Evolutionary conservation across 2,797 vertebrate genomes (phyloP).

Genomic region (Danionella dracula): DNA sequence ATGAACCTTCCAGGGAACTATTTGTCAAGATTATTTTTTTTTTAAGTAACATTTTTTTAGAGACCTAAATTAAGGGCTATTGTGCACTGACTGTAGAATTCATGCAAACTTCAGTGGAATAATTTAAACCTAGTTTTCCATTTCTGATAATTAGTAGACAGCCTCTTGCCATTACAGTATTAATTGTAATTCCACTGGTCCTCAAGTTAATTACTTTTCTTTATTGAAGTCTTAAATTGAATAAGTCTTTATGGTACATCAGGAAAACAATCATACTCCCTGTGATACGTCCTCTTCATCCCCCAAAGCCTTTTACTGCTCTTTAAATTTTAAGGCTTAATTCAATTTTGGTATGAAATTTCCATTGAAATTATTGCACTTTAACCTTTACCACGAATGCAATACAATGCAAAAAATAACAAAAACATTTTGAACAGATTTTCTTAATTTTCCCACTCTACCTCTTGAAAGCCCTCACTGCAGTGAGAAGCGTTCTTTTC

Average conservation of each 20-base stretch:
- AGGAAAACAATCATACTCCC: constrained; percentile 27
- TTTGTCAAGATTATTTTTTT: constrained; percentile 32
- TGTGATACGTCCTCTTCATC: constrained; percentile 19
- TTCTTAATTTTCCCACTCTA: constrained; percentile 19
- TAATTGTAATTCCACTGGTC: constrained; percentile 20
- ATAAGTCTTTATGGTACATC: constrained; percentile 2
- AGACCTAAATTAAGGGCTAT: constrained; percentile 31
- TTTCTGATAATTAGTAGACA: constrained; percentile 35
- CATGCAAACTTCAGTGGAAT: constrained; percentile 38
- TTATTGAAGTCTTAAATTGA: constrained; percentile 23
- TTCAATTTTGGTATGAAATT: constrained; percentile 27
- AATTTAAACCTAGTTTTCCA: constrained; percentile 39
- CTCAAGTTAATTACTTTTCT: constrained; percentile 27
- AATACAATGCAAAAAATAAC: constrained; percentile 2
- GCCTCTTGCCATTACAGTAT: constrained; percentile 9
- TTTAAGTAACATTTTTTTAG: constrained; percentile 39
- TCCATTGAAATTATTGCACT: neutral
- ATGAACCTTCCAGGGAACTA: constrained; percentile 28
- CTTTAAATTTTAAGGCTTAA: constrained; percentile 10
- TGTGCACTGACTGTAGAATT: constrained; percentile 39
- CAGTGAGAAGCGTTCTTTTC: constrained; percentile 25
- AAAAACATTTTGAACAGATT: constrained; percentile 24
- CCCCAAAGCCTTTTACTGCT: constrained; percentile 4
- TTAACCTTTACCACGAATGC: neutral
- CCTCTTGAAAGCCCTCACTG: neutral